phyloP scores from a whole-genome alignment of 92 coral and sea anemone genomes.

The Virgularia gustaviana region DNA sequence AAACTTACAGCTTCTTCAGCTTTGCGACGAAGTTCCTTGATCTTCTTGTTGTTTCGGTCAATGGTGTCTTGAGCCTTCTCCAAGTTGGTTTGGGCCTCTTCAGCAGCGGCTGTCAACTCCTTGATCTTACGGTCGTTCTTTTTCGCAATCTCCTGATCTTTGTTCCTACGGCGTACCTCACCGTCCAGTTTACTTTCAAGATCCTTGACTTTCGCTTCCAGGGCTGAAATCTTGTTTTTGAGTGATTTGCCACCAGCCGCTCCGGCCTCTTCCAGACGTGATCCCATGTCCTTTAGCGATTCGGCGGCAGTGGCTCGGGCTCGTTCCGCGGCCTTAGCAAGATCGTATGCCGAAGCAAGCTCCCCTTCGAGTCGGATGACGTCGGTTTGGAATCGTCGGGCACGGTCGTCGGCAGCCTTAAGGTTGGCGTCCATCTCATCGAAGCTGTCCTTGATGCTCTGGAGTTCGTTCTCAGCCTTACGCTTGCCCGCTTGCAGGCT shows the following conservation, averaged over 20 bases:
- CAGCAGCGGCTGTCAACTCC: slow-evolving; percentile 72
- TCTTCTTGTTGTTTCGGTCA: slow-evolving; percentile 91
- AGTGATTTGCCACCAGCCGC: slow-evolving; percentile 95
- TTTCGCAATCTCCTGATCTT: slow-evolving; percentile 70
- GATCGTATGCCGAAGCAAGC: slow-evolving; percentile 70
- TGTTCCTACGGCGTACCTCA: slow-evolving; percentile 73
- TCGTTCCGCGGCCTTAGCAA: slow-evolving; percentile 81
- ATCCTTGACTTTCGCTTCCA: slow-evolving; percentile 80
- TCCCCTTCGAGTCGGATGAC: slow-evolving; percentile 85
- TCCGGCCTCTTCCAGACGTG: slow-evolving; percentile 81
- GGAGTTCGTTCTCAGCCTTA: slow-evolving; percentile 76
- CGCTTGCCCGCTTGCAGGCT: slow-evolving; percentile 73
- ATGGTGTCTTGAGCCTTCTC: slow-evolving; percentile 73
- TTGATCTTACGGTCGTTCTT: slow-evolving; percentile 91
- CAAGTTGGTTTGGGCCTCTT: slow-evolving; percentile 84
- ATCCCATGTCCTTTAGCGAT: slow-evolving; percentile 81
- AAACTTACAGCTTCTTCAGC: slow-evolving; percentile 94
- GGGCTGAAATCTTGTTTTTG: slow-evolving; percentile 87
- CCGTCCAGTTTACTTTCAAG: slow-evolving; percentile 77
- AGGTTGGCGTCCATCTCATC: slow-evolving; percentile 95
- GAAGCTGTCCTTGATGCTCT: slow-evolving; percentile 63
- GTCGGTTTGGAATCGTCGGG: slow-evolving; percentile 76
- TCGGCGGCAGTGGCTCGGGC: slow-evolving; percentile 82
- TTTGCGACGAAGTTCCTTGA: slow-evolving; percentile 79
- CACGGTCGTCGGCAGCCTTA: slow-evolving; percentile 90